Evolutionary conservation across 2,797 vertebrate species (phyloP).

Genomic region (Pogoniulus pusillus): DNA sequence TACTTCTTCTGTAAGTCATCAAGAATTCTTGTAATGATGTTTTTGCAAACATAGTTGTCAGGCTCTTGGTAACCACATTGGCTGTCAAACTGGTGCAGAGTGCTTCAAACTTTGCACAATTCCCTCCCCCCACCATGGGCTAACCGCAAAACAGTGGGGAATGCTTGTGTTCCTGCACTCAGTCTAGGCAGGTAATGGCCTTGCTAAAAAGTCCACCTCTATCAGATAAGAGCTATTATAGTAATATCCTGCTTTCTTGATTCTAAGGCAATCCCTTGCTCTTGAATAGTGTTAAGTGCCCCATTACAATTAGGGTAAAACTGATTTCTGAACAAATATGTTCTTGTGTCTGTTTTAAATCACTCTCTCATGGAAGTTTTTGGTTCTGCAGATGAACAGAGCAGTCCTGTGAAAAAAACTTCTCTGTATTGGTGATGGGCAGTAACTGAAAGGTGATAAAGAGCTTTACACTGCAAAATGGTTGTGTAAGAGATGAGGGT

Average conservation of each 20-base stretch:
- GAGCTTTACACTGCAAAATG: neutral
- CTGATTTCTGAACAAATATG: neutral
- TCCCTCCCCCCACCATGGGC: neutral
- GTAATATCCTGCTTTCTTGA: neutral
- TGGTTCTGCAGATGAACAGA: neutral
- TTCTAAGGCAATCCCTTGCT: neutral
- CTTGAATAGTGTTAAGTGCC: neutral
- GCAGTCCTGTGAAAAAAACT: neutral
- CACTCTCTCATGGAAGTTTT: neutral
- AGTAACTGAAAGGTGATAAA: neutral
- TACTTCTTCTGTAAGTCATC: neutral
- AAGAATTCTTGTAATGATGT: neutral
- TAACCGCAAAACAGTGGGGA: neutral
- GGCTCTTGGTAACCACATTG: neutral
- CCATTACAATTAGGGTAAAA: neutral
- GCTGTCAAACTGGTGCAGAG: neutral
- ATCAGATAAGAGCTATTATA: accelerated
- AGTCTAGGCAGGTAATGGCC: neutral
- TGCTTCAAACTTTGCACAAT: neutral
- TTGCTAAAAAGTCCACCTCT: neutral
- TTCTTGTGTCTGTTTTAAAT: neutral
- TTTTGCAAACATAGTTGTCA: neutral
- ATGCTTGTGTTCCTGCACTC: neutral
- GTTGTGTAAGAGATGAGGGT: accelerated
- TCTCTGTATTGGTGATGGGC: neutral